These are phyloP conservation scores for Oreocharis arfaki DNA, from an alignment of 2,113 vertebrate species.

Conservation along the genomic window DNA sequence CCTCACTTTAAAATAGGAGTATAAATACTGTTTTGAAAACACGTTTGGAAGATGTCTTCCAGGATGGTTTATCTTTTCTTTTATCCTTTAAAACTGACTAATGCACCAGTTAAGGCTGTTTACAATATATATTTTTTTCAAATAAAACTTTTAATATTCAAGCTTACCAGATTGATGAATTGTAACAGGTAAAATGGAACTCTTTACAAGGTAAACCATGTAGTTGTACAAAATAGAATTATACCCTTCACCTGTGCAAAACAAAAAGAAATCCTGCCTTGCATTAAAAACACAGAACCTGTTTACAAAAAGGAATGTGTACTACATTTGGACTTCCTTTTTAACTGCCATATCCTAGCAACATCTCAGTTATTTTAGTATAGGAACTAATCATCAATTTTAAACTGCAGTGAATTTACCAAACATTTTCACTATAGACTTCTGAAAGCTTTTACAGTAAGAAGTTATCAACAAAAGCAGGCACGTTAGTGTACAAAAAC, in stretches of 20 bases:
- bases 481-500: constrained; percentile 78
- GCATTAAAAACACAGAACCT: constrained; percentile 63
- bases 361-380: constrained; percentile 61
- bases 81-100: constrained; percentile 33
- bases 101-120: constrained; percentile 70
- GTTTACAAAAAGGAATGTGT: constrained; percentile 69
- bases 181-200: constrained; percentile 59
- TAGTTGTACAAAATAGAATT: constrained; percentile 70
- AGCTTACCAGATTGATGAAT: constrained; percentile 66
- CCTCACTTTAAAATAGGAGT: not conserved
- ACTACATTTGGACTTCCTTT: constrained; percentile 56
- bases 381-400: constrained; percentile 68
- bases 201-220: constrained; percentile 69
- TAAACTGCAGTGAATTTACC: constrained; percentile 75
- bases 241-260: constrained; percentile 56
- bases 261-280: constrained; percentile 68
- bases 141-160: constrained; percentile 69
- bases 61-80: not conserved
- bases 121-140: constrained; percentile 58
- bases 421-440: constrained; percentile 75
- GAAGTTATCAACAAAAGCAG: constrained; percentile 79
- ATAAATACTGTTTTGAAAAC: constrained; percentile 24
- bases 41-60: constrained; percentile 29
- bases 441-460: constrained; percentile 79
- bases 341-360: constrained; percentile 47